Conservation (phyloP, 1,140 invertebrate species). For the Drosophila dunni region DNA sequence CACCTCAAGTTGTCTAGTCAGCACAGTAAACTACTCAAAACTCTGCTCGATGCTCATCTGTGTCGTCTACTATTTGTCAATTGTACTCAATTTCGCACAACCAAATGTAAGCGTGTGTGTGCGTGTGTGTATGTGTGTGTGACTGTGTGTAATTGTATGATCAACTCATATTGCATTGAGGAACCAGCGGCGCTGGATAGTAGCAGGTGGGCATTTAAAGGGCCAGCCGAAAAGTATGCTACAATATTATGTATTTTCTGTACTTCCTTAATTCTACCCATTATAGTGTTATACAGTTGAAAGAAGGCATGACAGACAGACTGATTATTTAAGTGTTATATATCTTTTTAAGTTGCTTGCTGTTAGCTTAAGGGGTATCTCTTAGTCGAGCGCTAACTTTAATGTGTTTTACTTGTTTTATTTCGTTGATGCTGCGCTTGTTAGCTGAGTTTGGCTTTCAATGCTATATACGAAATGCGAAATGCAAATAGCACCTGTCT, state of each 20-base stretch:
- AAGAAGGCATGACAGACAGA: too few species aligned
- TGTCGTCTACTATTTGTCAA: conserved; percentile 58
- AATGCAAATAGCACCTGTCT: conserved; percentile 73
- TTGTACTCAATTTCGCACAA: conserved; percentile 66
- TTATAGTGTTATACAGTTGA: too few species aligned
- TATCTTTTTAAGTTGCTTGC: too few species aligned
- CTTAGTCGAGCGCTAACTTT: not conserved
- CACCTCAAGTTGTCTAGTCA: conserved; percentile 46
- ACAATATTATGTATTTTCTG: conserved; percentile 22
- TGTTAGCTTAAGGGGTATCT: too few species aligned
- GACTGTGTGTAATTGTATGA: conserved; percentile 17
- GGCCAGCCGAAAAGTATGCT: conserved; percentile 56
- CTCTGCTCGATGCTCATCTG: conserved; percentile 22
- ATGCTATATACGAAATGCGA: conserved; percentile 40
- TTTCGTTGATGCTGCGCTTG: conserved; percentile 75
- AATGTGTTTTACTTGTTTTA: conserved; percentile 39
- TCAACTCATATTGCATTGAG: conserved; percentile 30
- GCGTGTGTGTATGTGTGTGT: conserved; percentile 19
- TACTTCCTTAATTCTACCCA: not conserved
- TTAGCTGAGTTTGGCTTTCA: conserved; percentile 60
- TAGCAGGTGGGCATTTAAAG: conserved; percentile 27
- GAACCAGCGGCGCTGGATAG: conserved; percentile 19
- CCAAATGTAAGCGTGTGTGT: conserved; percentile 1
- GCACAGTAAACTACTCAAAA: conserved; percentile 42
- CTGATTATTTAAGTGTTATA: too few species aligned